A percentile compares a stretch with the other conserved stretches of the same genome.
phyloP scores from a whole-genome alignment of 2,888 invertebrate genomes.

The Drosophila mercatorum region DNA sequence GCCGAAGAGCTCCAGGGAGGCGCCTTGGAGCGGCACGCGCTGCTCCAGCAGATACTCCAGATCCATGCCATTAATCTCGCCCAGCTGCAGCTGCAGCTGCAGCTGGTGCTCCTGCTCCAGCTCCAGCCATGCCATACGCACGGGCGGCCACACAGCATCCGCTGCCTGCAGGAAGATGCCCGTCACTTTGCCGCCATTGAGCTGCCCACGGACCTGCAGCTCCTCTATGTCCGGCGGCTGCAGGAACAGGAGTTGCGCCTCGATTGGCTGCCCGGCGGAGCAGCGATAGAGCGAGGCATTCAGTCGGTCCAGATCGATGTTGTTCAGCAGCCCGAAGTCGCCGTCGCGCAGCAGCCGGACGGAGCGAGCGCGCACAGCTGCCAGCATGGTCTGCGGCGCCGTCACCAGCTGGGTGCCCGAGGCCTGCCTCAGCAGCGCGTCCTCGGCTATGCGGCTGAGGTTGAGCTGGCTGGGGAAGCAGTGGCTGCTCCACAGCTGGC shows the following conservation, averaged over 20 bases:
- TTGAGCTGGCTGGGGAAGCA: conserved; percentile 65
- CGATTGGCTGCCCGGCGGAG: conserved; percentile 59
- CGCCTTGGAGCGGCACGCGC: conserved; percentile 72
- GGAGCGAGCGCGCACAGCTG: conserved; percentile 27
- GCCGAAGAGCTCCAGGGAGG: conserved; percentile 76
- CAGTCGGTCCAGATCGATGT: conserved; percentile 70
- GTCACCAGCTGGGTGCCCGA: conserved; percentile 55
- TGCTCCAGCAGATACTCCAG: conserved; percentile 76
- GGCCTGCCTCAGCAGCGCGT: conserved; percentile 66
- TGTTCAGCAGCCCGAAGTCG: conserved; percentile 58
- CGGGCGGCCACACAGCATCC: conserved; percentile 51
- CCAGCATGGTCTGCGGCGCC: conserved; percentile 54
- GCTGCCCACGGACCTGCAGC: conserved; percentile 54
- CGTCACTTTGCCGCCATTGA: conserved; percentile 59
- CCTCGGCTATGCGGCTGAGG: conserved; percentile 67
- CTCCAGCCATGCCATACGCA: conserved; percentile 48
- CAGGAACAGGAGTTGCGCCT: conserved; percentile 65
- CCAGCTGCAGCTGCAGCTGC: conserved; percentile 49
- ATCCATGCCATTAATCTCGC: conserved; percentile 72
- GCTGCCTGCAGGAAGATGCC: conserved; percentile 58
- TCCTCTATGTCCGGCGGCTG: conserved; percentile 41
- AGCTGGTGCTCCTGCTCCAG: conserved; percentile 31
- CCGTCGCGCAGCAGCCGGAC: conserved; percentile 36
- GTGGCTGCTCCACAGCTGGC: conserved; percentile 51
- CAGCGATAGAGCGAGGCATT: conserved; percentile 80